Evolutionary conservation across 2,113 vertebrate genomes (phyloP), one percentile per base, ranked within the genome.

Genomic region (Microtus ochrogaster): DNA sequence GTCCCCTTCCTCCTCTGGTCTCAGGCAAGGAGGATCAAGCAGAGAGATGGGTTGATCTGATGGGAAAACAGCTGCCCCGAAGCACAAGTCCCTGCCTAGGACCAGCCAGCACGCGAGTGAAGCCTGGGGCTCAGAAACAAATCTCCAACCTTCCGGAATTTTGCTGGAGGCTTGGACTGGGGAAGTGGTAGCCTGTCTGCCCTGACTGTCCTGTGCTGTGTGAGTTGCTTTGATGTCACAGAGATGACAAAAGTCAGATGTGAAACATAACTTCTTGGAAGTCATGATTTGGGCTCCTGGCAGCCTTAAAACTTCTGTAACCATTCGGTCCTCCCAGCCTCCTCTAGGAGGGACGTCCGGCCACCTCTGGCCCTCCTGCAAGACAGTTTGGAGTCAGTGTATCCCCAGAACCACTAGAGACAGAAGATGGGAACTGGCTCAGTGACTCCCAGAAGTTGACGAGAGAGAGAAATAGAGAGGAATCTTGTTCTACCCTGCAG

Each of bases 211-310:
- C 13, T 36, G 10, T 5, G 47, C 24, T 28, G n/a, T 5, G 33
- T 47, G 65, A 79, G 5, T 28, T 30, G 1, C 87, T 74, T 41
- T 30, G 17, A 72, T 9, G 12, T 14, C 17, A 2, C 13, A 16
- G 4, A 24, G 11, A 1, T 11, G 26, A 44, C 22, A 2, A 5
- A 8, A 63, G 6, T 26, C 1, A 5, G 36, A 24, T 36, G 2
- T 16, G 30, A 26, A 63, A 24, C 0, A 0, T 0, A 0, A n/a
- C 26, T 12, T 30, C 52, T 24, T 8, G 13, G 79, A 63, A 65
- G 66, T 24, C 17, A 0, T 24, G 41, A 8, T 30, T 33, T 68
- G 39, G 28, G 44, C 65, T 81, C 21, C 66, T 21, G 3, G 68
- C 24, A 2, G 19, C 24, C 28, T 70, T 17, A 5, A 14, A 8